These are phyloP conservation scores for Parapsyche elsis DNA, from an alignment of 1,140 invertebrate genomes.

Conservation along the genomic window DNA sequence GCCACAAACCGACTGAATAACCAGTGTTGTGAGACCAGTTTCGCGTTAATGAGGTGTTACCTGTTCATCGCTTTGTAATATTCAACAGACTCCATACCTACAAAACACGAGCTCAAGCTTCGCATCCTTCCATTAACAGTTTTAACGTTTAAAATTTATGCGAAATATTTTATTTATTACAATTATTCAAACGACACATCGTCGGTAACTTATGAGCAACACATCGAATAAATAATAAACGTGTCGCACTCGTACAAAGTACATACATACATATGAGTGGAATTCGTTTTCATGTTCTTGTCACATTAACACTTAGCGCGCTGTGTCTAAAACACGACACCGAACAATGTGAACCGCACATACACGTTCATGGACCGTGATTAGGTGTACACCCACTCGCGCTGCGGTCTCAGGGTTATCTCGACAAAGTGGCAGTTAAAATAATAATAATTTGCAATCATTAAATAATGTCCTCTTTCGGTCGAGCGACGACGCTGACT, in stretches of 20 bases:
- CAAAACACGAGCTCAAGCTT: not conserved
- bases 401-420: no score
- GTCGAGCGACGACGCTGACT: not conserved
- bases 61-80: not conserved
- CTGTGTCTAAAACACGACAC: conserved; percentile 13
- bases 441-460: not conserved
- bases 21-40: conserved; percentile 2
- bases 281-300: conserved; percentile 39
- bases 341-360: not conserved
- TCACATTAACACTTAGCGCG: conserved; percentile 38
- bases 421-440: no score
- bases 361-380: not conserved
- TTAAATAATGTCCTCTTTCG: not conserved
- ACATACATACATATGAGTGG: not conserved
- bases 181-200: not conserved
- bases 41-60: not conserved
- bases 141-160: no score
- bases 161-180: no score
- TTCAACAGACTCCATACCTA: not conserved
- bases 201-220: not conserved
- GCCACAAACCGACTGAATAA: not conserved
- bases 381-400: not conserved
- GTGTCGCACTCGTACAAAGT: not conserved
- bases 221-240: conserved; percentile 1
- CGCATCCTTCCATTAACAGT: not conserved